Percentiles rank a stretch among this genome's conserved stretches.
Evolutionary conservation across 2,113 vertebrate genomes (phyloP).

Genomic region (Aspiorhynchus laticeps): DNA sequence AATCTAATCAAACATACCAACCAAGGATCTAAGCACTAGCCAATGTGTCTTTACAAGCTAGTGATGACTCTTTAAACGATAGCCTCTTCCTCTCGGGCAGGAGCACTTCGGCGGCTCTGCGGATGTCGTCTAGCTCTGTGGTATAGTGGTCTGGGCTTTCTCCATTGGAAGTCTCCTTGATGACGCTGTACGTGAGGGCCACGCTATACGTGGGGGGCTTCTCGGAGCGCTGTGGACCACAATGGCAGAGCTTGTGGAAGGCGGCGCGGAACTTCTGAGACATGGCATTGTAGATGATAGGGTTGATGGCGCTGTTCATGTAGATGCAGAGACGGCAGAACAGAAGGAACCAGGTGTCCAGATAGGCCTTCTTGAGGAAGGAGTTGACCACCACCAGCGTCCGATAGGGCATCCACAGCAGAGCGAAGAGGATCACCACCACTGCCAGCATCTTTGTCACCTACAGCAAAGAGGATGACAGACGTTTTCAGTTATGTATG

Average conservation of each 20-base stretch:
- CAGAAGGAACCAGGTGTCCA: conserved; percentile 93
- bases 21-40: conserved; percentile 59
- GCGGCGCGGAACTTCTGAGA: conserved; percentile 96
- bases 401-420: conserved; percentile 98
- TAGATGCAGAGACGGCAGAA: conserved; percentile 98
- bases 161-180: conserved; percentile 86
- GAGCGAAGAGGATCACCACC: conserved; percentile 92
- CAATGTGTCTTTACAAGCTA: conserved; percentile 73
- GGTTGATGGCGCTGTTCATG: conserved; percentile 96
- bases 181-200: conserved; percentile 86
- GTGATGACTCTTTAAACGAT: conserved; percentile 74
- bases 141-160: conserved; percentile 86
- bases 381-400: conserved; percentile 97
- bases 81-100: conserved; percentile 76
- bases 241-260: conserved; percentile 93
- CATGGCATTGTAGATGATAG: conserved; percentile 98
- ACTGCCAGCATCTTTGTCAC: conserved; percentile 98
- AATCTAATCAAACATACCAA: not conserved
- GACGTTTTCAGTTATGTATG: not conserved
- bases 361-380: conserved; percentile 87
- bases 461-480: conserved; percentile 64
- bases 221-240: conserved; percentile 76
- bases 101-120: conserved; percentile 75
- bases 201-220: conserved; percentile 80
- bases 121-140: conserved; percentile 87